Base-by-base conservation (phyloP, 2,888 invertebrate genomes). In the Stictocephala bisonia region DNA sequence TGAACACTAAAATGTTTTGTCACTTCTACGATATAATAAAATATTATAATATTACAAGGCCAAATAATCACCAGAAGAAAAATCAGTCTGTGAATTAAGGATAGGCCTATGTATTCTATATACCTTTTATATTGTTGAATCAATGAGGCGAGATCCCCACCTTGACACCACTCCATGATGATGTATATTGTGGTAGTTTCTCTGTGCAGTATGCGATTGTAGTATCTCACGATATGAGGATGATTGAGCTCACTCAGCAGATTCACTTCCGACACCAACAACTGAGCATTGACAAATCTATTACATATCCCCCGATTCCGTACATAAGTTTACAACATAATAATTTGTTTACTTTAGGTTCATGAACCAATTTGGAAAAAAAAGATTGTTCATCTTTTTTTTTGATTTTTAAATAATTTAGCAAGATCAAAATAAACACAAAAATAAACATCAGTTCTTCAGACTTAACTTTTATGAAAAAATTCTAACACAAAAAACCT, bases 111-210 rank as follows among this genome's bases (percentile, higher is more conserved):
- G n/a, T n/a, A n/a, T n/a, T n/a, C n/a, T 24, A 69, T 72, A 68
- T 77, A 80, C 81, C 81, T 82, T 41, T 85, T 83, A 70, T 87
- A 86, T 26, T 84, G 84, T 31, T 85, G 83, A 24, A 90, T 87
- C 0, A 90, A 81, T 71, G 86, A 84, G 11, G 85, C 83, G 4
- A 90, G 81, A 81, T 88, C 89, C 4, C 90, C 90, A 66, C 88
- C 87, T 53, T 86, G 86, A 78, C 90, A 90, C 81, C 86, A 89
- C 80, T 90, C 90, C 86, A 88, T 88, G 26, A 90, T 85, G 29
- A 90, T 86, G 79, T 89, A 90, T 9, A 90, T 84, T 3, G 87
- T 87, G 60, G 87, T 85, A 22, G 85, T 85, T 76, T 86, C 85
- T 58, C 87, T 84, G 75, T 89, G 87, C 6, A 89, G 84, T 71